Percentiles rank a stretch among this genome's conserved stretches.
phyloP scores from a whole-genome alignment of 2,113 vertebrate species.

The Tylochromis polylepis region DNA sequence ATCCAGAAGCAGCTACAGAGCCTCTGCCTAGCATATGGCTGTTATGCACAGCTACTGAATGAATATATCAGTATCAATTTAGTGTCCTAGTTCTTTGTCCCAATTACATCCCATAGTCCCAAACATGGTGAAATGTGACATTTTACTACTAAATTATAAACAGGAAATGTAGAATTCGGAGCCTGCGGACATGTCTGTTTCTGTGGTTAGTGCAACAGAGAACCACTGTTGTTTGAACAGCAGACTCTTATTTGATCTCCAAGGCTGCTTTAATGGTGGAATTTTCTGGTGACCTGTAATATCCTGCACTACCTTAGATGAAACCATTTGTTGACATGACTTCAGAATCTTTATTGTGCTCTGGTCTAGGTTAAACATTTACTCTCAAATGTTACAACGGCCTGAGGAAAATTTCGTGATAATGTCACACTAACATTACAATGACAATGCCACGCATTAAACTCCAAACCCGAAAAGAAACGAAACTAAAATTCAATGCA shows the following conservation, averaged over 20 bases:
- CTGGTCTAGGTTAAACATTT: not conserved
- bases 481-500: not conserved
- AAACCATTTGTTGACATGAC: not conserved
- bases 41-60: not conserved
- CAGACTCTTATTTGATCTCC: not conserved
- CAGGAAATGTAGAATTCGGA: not conserved
- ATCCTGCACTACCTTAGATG: not conserved
- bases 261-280: not conserved
- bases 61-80: not conserved
- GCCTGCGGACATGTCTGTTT: not conserved
- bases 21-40: not conserved
- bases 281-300: constrained; percentile 1
- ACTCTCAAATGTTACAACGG: not conserved
- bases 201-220: not conserved
- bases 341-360: not conserved
- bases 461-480: not conserved
- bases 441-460: no score
- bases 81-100: constrained; percentile 6
- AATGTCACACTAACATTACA: not conserved
- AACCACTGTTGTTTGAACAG: constrained; percentile 3
- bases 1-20: not conserved
- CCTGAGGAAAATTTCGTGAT: not conserved
- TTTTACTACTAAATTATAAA: not conserved
- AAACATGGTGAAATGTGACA: not conserved
- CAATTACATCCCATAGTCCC: not conserved